These are phyloP conservation scores for Enoplosus armatus DNA, from an alignment of 2,797 vertebrate species.

Conservation along the genomic window DNA sequence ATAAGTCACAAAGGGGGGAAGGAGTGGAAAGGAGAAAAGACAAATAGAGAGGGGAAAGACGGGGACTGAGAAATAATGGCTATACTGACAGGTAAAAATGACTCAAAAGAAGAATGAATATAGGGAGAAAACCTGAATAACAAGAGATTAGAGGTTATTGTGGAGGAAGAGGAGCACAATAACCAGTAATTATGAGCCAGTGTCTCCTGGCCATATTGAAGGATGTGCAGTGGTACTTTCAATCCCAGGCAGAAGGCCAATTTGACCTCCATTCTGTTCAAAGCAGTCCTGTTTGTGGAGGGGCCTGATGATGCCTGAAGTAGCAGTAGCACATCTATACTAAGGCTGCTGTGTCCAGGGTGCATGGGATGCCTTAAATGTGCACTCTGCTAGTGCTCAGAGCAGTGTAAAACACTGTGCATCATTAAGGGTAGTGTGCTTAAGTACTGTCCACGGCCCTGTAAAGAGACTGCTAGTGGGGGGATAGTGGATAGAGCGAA, in stretches of 20 bases:
- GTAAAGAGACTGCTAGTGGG: constrained; percentile 59
- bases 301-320: constrained; percentile 40
- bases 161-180: constrained; percentile 25
- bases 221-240: constrained; percentile 37
- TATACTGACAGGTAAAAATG: constrained; percentile 23
- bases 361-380: constrained; percentile 53
- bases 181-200: constrained; percentile 22
- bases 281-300: constrained; percentile 31
- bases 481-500: constrained; percentile 59
- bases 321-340: constrained; percentile 49
- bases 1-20: constrained; percentile 38
- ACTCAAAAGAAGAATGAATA: constrained; percentile 16
- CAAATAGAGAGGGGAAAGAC: constrained; percentile 9
- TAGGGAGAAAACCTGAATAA: constrained; percentile 28
- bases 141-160: constrained; percentile 18
- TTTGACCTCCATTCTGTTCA: constrained; percentile 56
- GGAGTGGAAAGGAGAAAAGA: constrained; percentile 4
- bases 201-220: constrained; percentile 29
- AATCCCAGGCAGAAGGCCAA: constrained; percentile 39
- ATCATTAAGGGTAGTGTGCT: constrained; percentile 74
- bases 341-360: constrained; percentile 38
- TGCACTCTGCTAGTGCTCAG: constrained; percentile 54
- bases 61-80: constrained; percentile 19
- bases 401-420: constrained; percentile 63
- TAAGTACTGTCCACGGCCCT: constrained; percentile 63